Conservation (phyloP, 2,113 vertebrate species). For the Scomber japonicus region DNA sequence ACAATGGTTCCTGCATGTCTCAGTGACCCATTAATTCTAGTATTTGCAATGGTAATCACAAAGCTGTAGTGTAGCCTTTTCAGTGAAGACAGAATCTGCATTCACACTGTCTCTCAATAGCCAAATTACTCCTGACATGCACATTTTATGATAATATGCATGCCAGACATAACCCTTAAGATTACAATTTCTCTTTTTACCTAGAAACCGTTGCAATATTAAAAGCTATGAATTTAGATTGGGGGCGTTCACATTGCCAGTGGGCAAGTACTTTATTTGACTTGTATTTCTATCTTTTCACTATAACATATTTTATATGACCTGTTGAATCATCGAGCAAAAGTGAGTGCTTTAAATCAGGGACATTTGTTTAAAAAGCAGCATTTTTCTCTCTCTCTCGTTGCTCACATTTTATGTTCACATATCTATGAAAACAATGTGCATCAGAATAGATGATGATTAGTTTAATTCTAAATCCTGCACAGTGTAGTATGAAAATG, state of each 20-base stretch:
- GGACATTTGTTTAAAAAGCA: background rate
- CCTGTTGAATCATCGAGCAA: background rate
- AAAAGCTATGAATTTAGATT: background rate
- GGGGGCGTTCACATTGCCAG: background rate
- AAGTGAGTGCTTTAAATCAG: background rate
- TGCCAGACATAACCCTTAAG: constrained; percentile 12
- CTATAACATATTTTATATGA: background rate
- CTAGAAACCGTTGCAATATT: background rate
- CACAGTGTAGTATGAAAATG: background rate
- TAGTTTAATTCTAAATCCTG: constrained; percentile 6
- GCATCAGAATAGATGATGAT: background rate
- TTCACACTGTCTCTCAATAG: constrained; percentile 50
- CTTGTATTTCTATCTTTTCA: background rate
- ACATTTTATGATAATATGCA: constrained; percentile 56
- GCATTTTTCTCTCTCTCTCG: background rate
- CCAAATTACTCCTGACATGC: constrained; percentile 28
- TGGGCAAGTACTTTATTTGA: constrained; percentile 1
- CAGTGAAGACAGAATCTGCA: constrained; percentile 39
- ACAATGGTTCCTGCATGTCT: background rate
- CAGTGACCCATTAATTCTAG: constrained; percentile 53
- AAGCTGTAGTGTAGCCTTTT: constrained; percentile 66
- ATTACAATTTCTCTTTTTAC: constrained; percentile 29
- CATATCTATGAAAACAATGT: background rate
- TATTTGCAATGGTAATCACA: constrained; percentile 42
- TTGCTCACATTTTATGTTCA: background rate